These are phyloP conservation scores for Polietes domitor DNA, from an alignment of 2,888 invertebrate genomes.

Conservation along the genomic window DNA sequence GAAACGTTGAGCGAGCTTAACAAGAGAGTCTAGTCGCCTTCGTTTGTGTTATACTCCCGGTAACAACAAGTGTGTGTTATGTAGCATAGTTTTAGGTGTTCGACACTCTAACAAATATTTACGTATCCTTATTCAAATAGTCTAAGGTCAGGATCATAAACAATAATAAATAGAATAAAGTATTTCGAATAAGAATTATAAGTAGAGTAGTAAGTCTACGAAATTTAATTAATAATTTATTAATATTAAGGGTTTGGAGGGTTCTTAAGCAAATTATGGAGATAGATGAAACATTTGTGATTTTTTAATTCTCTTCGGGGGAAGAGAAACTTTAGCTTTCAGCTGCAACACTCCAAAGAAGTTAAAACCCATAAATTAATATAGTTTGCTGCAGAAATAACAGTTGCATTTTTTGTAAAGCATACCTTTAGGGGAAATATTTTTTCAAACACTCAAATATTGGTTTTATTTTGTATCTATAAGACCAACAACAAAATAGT, in stretches of 20 bases:
- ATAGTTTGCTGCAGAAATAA: too few relatives aligned
- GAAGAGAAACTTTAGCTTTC: too few relatives aligned
- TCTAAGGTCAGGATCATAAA: constrained; percentile 60
- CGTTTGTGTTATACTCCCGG: constrained; percentile 44
- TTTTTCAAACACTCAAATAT: too few relatives aligned
- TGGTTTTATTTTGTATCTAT: too few relatives aligned
- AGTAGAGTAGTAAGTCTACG: too few relatives aligned
- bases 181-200: neutral
- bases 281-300: too few relatives aligned
- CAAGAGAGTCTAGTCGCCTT: neutral
- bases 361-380: too few relatives aligned
- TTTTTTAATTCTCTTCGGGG: too few relatives aligned
- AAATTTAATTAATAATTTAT: neutral
- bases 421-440: too few relatives aligned
- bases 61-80: constrained; percentile 60
- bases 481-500: too few relatives aligned
- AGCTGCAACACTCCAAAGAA: too few relatives aligned
- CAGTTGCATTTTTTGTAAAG: too few relatives aligned
- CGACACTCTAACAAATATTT: neutral
- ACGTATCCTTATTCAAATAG: constrained; percentile 35
- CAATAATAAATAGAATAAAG: neutral
- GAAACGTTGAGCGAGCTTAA: neutral
- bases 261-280: neutral
- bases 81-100: constrained; percentile 30
- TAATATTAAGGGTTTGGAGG: neutral